phyloP scores from a whole-genome alignment of 2,797 vertebrate genomes.

The Lophius americanus region DNA sequence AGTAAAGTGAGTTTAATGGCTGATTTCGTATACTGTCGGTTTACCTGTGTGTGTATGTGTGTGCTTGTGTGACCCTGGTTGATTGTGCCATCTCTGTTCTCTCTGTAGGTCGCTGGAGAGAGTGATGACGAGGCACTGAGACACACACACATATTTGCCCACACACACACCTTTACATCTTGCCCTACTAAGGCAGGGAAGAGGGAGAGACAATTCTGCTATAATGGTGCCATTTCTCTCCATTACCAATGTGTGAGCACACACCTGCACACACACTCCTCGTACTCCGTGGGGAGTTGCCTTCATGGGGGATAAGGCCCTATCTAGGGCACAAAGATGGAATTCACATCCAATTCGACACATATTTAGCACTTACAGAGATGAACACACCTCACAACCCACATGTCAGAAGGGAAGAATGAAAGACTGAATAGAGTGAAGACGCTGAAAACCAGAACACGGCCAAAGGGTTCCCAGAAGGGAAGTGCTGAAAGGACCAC shows the following conservation, averaged over 20 bases:
- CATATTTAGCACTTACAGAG: slow-evolving; percentile 60
- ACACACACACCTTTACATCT: slow-evolving; percentile 63
- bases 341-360: slow-evolving; percentile 61
- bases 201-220: slow-evolving; percentile 67
- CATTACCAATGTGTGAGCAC: slow-evolving; percentile 72
- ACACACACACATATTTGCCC: slow-evolving; percentile 51
- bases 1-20: slow-evolving; percentile 61
- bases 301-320: slow-evolving; percentile 75
- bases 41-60: slow-evolving; percentile 23
- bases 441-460: slow-evolving; percentile 37
- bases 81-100: slow-evolving; percentile 80
- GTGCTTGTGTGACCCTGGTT: slow-evolving; percentile 70
- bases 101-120: slow-evolving; percentile 80
- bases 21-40: slow-evolving; percentile 11
- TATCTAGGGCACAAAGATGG: slow-evolving; percentile 79
- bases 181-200: slow-evolving; percentile 68
- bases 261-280: slow-evolving; percentile 51
- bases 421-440: slow-evolving; percentile 65
- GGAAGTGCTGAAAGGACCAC: slow-evolving; percentile 42
- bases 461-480: slow-evolving; percentile 42
- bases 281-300: slow-evolving; percentile 68
- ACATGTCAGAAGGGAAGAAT: slow-evolving; percentile 57
- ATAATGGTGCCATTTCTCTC: slow-evolving; percentile 77
- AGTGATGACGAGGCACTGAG: slow-evolving; percentile 79
- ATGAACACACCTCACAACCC: slow-evolving; percentile 58